Conservation (phyloP, 2,113 vertebrate species). For the Hemibates koningsi region DNA sequence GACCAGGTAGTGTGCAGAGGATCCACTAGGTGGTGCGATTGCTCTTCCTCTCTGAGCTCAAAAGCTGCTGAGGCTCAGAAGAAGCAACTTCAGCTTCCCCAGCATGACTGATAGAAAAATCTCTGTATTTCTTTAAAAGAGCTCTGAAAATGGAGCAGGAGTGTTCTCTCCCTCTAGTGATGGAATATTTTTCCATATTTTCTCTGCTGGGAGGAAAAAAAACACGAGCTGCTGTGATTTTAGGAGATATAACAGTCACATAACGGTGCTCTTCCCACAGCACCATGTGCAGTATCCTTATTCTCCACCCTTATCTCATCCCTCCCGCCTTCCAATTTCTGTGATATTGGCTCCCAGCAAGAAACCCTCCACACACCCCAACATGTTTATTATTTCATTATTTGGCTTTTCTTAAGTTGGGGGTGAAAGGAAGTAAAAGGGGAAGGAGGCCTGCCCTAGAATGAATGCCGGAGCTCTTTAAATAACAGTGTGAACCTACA, state of each 20-base stretch:
- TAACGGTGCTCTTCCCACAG: not conserved
- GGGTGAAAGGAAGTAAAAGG: not conserved
- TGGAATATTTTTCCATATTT: not conserved
- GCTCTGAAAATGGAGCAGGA: not conserved
- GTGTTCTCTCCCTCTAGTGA: not conserved
- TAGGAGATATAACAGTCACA: not conserved
- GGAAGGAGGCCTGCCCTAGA: not conserved
- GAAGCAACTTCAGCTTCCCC: not conserved
- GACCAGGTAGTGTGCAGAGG: not conserved
- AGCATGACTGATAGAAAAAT: not conserved
- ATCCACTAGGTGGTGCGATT: slow-evolving; percentile 6
- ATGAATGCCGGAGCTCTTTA: not conserved
- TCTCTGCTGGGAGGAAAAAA: not conserved
- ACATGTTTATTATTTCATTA: not conserved
- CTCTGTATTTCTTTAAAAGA: not conserved
- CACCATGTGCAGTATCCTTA: not conserved
- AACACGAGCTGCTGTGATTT: not conserved
- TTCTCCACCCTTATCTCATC: not conserved
- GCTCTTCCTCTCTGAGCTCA: not conserved
- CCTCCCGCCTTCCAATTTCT: not conserved
- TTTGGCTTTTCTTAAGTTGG: not conserved
- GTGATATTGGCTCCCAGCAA: not conserved
- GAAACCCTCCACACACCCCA: not conserved
- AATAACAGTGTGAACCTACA: not conserved
- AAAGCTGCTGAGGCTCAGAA: not conserved